Evolutionary conservation across 2,113 vertebrate species (phyloP).

Genomic region (Stegastes partitus): DNA sequence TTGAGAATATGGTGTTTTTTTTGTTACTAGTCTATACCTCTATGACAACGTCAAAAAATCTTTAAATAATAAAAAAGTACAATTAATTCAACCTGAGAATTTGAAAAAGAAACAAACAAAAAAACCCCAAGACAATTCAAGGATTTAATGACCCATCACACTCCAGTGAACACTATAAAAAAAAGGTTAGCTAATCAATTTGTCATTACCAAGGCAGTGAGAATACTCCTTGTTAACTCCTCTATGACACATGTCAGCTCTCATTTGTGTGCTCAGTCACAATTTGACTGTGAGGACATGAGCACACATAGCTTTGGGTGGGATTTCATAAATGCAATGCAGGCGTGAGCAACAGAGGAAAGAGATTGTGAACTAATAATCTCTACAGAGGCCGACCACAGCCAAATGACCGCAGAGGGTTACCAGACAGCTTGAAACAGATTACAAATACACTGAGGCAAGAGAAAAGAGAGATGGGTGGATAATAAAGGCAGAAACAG

Average conservation of each 20-base stretch:
- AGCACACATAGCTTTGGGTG: slow-evolving; percentile 20
- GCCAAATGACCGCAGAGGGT: slow-evolving; percentile 41
- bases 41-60: too few relatives aligned
- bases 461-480: background rate
- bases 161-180: too few relatives aligned
- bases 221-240: slow-evolving; percentile 2
- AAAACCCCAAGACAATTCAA: too few relatives aligned
- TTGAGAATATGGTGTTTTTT: too few relatives aligned
- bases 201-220: slow-evolving; percentile 19
- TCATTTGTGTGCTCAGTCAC: slow-evolving; percentile 53
- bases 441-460: slow-evolving; percentile 43
- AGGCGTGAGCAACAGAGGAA: slow-evolving; percentile 30
- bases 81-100: too few relatives aligned
- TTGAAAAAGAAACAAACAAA: too few relatives aligned
- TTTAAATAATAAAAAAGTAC: too few relatives aligned
- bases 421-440: slow-evolving; percentile 52
- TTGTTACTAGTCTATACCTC: too few relatives aligned
- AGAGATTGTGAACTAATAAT: slow-evolving; percentile 34
- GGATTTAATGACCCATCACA: too few relatives aligned
- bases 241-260: slow-evolving; percentile 10
- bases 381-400: slow-evolving; percentile 44
- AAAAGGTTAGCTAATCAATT: slow-evolving; percentile 8
- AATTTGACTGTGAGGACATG: slow-evolving; percentile 14
- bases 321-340: slow-evolving; percentile 62
- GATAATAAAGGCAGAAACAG: background rate